Evolutionary conservation across 2,888 invertebrate genomes (phyloP), one percentile per base, ranked within the genome.

Genomic region (Stenodera caucasica): DNA sequence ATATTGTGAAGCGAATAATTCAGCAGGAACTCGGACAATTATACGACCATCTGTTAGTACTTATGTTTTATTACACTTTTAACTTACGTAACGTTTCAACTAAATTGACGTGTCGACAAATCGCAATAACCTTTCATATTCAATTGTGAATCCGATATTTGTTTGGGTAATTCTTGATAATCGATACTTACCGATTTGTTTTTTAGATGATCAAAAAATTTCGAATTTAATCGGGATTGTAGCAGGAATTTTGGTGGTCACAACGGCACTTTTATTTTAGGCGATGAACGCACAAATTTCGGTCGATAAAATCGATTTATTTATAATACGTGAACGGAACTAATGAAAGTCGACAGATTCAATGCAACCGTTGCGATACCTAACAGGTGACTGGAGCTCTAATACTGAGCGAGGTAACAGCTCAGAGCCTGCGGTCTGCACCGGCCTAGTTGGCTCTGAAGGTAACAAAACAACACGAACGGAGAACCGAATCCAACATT

Each of bases 401-500:
- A 53, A 35, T 53, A 53, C 53, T 53, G 53, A 53, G 32, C 53
- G 53, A 75, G 71, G 73, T 67, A 70, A 70, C 68, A 70, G 67
- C 67, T 61, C 63, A 52, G 70, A 70, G 67, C 71, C 67, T 68
- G 68, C 72, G 69, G 70, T 72, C 70, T 69, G 70, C 70, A 69
- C 67, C 74, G 72, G 71, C 73, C 74, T 72, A 74, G 73, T 74
- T 74, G 72, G 71, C 70, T 61, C 30, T 68, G 69, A 71, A 72
- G 72, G 71, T 70, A 71, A 73, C 67, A 65, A 63, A 65, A 69
- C 66, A 66, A 67, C 64, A 67, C 68, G 63, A 45, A 45, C 45
- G 45, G 23, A 23, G 23, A 26, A 26, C 23, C 45, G 21, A 45
- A 45, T 18, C 40, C 12, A 23, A 5, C 26, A 26, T 18, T 11